Conservation (phyloP, 2,113 vertebrate species). For the Barnardius zonarius region DNA sequence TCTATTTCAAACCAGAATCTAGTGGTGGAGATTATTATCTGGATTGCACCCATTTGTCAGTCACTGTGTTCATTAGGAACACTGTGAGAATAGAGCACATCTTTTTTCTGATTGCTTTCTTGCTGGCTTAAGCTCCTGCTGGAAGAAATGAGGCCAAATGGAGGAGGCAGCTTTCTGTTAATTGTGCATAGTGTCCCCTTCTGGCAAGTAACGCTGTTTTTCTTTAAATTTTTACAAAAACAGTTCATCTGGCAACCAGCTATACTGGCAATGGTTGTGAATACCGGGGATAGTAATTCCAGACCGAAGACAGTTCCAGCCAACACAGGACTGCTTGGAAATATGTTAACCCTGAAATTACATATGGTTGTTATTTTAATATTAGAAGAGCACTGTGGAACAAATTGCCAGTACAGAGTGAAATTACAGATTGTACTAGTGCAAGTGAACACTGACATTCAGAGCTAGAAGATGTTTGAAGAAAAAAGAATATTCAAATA, state of each 20-base stretch:
- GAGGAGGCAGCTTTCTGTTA: not conserved
- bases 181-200: not conserved
- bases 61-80: not conserved
- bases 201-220: not conserved
- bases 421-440: not conserved
- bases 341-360: conserved; percentile 18
- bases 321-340: not conserved
- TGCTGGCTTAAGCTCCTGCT: not conserved
- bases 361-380: conserved; percentile 3
- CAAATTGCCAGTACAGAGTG: not conserved
- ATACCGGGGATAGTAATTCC: conserved; percentile 6
- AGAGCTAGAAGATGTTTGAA: not conserved
- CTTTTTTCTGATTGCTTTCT: not conserved
- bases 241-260: not conserved
- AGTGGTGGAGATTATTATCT: not conserved
- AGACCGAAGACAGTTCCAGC: not conserved
- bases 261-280: not conserved
- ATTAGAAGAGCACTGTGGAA: not conserved
- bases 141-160: not conserved
- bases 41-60: not conserved
- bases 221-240: not conserved
- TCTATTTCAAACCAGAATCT: not conserved
- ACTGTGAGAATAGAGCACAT: not conserved
- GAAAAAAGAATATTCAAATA: not conserved
- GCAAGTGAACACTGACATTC: not conserved